Evolutionary conservation across 37 sponge, comb jelly and placozoan species (phyloP), one percentile per base, ranked within the genome.

Genomic region (Ianthella basta): DNA sequence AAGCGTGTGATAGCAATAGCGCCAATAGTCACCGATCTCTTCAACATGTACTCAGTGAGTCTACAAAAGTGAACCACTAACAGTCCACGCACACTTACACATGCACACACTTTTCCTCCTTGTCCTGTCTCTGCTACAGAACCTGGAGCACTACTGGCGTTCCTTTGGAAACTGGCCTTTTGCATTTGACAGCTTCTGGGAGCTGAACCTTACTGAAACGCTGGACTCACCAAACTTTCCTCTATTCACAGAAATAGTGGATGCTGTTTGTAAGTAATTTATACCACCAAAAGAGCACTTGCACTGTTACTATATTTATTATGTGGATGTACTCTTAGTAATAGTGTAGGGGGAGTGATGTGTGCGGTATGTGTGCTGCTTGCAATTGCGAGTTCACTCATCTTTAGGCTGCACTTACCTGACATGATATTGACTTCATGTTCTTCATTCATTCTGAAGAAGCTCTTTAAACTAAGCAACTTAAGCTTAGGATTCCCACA

Each of bases 121-220:
- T 4, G 14, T 25, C 10, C 33, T 69, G 29, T 41, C 40, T 27
- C 54, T 66, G 29, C 80, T 55, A n/a, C 59, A 94, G 96, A 92
- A 92, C 34, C 56, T 94, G 35, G 94, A 94, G 66, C 97, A 97
- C 61, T 80, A 82, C 38, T 97, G 87, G 59, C 87, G 92, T 18
- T 72, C 94, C 6, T 74, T 82, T 67, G 97, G 92, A 82, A 91
- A 90, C 0, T 97, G 97, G 97, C 92, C 94, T 13, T 97, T 94
- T 89, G 97, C 97, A 21, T 94, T 97, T 59, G 61, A 91, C 15
- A 94, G 94, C 72, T 97, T 94, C 60, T 63, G 59, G 8, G 87
- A 89, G 0, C 59, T 90, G 27, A 94, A 94, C 59, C 56, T 97
- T 65, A 97, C 97, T 25, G 82, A 39, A 4, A 14, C 88, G 21